These are phyloP conservation scores for Ecdyonurus torrentis DNA, from an alignment of 2,888 invertebrate genomes.

Conservation along the genomic window DNA sequence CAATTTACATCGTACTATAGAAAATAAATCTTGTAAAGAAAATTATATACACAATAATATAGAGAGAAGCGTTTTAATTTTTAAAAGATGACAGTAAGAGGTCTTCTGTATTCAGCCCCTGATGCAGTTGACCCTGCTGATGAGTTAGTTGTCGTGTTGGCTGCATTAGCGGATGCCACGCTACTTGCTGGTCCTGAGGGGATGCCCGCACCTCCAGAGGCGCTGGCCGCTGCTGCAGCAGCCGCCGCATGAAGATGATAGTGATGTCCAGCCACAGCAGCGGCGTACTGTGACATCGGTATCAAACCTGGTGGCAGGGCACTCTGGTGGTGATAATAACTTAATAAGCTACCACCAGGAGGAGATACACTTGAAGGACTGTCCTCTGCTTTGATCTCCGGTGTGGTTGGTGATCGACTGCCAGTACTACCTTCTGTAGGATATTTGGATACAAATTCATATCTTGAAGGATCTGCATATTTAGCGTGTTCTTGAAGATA, in stretches of 20 bases:
- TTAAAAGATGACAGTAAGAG: constrained; percentile 1
- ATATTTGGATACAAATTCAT: not conserved
- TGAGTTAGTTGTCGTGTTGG: not conserved
- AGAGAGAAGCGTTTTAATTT: not conserved
- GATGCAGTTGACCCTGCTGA: not conserved
- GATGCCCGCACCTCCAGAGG: not conserved
- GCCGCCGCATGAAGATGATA: not conserved
- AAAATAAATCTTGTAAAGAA: too few relatives aligned
- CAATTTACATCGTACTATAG: too few relatives aligned
- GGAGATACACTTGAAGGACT: not conserved
- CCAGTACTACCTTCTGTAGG: not conserved
- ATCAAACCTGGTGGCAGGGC: not conserved
- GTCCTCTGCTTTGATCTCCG: not conserved
- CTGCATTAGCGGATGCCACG: not conserved
- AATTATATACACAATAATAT: not conserved
- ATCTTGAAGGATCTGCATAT: not conserved
- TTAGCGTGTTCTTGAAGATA: not conserved
- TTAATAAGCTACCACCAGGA: not conserved
- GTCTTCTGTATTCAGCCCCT: not conserved
- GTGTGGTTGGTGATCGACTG: not conserved
- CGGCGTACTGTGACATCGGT: not conserved
- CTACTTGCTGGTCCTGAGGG: not conserved
- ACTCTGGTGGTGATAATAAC: constrained; percentile 1
- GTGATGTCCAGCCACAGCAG: not conserved
- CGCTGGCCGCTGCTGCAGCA: not conserved